These are phyloP conservation scores for Gopherus evgoodei DNA, from an alignment of 2,113 vertebrate species.

Conservation along the genomic window DNA sequence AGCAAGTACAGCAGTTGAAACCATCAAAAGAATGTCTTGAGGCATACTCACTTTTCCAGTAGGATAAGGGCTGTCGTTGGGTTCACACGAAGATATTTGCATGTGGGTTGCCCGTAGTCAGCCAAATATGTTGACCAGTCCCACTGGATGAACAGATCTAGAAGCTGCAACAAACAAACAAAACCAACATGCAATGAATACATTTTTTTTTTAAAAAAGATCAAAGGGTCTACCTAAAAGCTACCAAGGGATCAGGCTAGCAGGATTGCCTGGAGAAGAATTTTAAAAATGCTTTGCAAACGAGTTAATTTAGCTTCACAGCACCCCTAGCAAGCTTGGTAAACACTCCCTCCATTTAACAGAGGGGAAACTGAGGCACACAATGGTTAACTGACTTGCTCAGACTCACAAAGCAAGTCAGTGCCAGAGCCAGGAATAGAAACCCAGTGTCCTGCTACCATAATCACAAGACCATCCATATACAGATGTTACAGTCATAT, in stretches of 20 bases:
- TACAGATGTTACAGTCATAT: not conserved
- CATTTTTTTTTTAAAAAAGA: not conserved
- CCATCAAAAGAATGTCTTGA: fast-evolving
- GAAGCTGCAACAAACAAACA: constrained; percentile 77
- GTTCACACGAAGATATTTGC: constrained; percentile 95
- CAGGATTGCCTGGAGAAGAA: not conserved
- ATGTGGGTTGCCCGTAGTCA: constrained; percentile 92
- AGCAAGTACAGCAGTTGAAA: fast-evolving
- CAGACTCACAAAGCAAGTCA: fast-evolving
- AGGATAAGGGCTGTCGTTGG: constrained; percentile 90
- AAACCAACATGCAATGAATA: not conserved
- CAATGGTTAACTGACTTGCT: not conserved
- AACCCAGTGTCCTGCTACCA: fast-evolving
- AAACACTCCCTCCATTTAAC: not conserved
- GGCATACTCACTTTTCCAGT: constrained; percentile 92
- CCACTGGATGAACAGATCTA: constrained; percentile 98
- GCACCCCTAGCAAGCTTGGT: fast-evolving
- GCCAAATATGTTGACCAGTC: constrained; percentile 97
- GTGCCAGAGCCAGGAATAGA: not conserved
- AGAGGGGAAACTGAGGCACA: fast-evolving
- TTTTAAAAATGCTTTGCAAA: not conserved
- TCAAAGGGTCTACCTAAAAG: not conserved
- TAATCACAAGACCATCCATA: fast-evolving
- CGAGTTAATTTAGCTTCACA: not conserved
- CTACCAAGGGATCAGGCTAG: not conserved